Base-by-base conservation (phyloP, 2,888 invertebrate species). In the Ashinkailepas kermadecensis region DNA sequence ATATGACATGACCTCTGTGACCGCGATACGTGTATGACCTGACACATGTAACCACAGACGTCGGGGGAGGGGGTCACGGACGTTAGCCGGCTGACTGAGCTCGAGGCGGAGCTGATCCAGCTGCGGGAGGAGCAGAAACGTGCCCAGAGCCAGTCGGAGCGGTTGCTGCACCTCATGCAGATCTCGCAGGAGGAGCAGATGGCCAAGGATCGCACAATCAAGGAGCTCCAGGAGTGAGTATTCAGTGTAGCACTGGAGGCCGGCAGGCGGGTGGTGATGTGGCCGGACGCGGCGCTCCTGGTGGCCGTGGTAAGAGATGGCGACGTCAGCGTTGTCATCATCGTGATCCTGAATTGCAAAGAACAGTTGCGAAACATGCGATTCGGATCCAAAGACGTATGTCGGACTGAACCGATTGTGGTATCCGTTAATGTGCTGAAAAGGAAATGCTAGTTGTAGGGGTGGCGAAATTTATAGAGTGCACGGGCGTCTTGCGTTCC, bases 21-120 rank as follows among this genome's bases (percentile, higher is more conserved):
- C n/a, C 25, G 13, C 13, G 13, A 7, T 13, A 3, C 15, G 9
- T 23, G 67, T 23, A 25, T 13, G 4, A 25, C 67, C 8, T 11
- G 13, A 13, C 39, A 23, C 3, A 25, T 15, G 15, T 70, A 12
- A 57, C n/a, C 56, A 12, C 39, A 39, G 65, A 78, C 91, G 92
- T 87, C 91, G 94, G 86, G 92, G 94, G 83, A 91, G 94, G 81
- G 91, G 93, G n/a, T 96, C 96, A 23, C 21, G 74, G 74, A 9
- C 21, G 74, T 0, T 4, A 54, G 15, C 15, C 54, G 23, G 74
- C 74, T 74, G 74, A 21, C 56, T 56, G 56, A 13, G 56, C 74
- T 74, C 8, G 54, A 39, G 74, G 74, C 74, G 10, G 74, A 74
- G 74, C 74, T 74, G 54, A 21, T 13, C 21, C 74, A 74, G 74